Evolutionary conservation across 2,888 invertebrate genomes (phyloP), one percentile per base, ranked within the genome.

Genomic region (Cheilosia urbana): DNA sequence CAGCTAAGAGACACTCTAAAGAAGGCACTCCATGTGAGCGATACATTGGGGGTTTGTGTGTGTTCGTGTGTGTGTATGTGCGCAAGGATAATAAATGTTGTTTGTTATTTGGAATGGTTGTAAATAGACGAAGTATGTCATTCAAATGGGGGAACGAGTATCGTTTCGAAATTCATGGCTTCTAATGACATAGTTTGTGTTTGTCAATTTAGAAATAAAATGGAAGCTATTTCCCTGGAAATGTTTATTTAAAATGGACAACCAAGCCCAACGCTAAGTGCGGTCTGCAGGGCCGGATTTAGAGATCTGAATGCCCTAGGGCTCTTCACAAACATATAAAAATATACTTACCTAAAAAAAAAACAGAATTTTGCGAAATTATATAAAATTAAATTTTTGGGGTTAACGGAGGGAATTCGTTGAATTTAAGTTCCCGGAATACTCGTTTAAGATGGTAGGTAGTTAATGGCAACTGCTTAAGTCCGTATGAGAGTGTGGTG

Each of bases 41-140:
- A 80, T 80, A 80, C 73, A 55, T 53, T 73, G 21, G 53, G 27
- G 66, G 37, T 47, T 66, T 60, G 49, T 60, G 40, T 24, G 2
- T 34, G 17, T 63, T n/a, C n/a, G 11, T 45, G 42, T 58, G 57
- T 55, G 55, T 21, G 5, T 45, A n/a, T 65, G 7, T 47, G 37
- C n/a, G 40, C 45, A 27, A 63, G 72, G 71, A 83, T 78, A 83
- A 83, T 78, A 78, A 78, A 68, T 77, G 57, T 78, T 78, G 68
- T 77, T 77, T 72, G 77, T 72, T 66, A 60, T 49, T 40, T 55
- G 42, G 49, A 63, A 77, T 37, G 62, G 53, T 68, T 73, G 68
- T 55, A 80, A 80, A 55, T 79, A 72, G 65, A 79, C 58, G 45
- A 72, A 79, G 72, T 45, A 63, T 79, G 63, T 58, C 58, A 79